These are phyloP conservation scores for Drosophila rufa DNA, from an alignment of 1,140 invertebrate species.

Conservation along the genomic window DNA sequence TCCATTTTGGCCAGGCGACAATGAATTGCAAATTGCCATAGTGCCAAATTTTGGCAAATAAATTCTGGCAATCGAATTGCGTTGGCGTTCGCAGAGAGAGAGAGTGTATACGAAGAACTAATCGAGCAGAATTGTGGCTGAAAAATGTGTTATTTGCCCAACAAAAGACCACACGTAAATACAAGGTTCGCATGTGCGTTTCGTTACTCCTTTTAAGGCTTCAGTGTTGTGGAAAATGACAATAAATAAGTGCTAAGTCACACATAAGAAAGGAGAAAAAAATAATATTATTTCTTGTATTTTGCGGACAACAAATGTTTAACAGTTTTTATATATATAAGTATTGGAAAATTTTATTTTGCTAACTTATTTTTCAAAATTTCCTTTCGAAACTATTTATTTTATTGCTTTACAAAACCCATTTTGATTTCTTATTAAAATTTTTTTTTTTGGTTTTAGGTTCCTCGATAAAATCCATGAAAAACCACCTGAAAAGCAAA, in stretches of 20 bases:
- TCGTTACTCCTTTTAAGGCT: background rate
- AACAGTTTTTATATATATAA: no score
- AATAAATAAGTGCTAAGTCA: background rate
- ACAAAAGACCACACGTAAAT: slow-evolving; percentile 15
- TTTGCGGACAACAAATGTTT: background rate
- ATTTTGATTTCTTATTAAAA: no score
- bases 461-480: background rate
- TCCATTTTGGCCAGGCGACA: slow-evolving; percentile 29
- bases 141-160: slow-evolving; percentile 27
- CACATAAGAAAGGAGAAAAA: background rate
- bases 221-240: background rate
- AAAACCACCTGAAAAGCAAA: slow-evolving; percentile 3
- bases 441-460: background rate
- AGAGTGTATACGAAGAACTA: slow-evolving; percentile 34
- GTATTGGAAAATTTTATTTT: background rate
- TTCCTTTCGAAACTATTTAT: background rate
- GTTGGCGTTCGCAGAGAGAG: background rate
- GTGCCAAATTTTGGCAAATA: slow-evolving; percentile 38
- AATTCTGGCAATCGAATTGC: slow-evolving; percentile 29
- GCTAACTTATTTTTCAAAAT: background rate
- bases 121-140: slow-evolving; percentile 43
- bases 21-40: slow-evolving; percentile 36
- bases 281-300: no score
- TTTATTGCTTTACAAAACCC: no score
- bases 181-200: slow-evolving; percentile 19